These are phyloP conservation scores for Hoplias malabaricus DNA, from an alignment of 2,113 vertebrate species.

Conservation along the genomic window DNA sequence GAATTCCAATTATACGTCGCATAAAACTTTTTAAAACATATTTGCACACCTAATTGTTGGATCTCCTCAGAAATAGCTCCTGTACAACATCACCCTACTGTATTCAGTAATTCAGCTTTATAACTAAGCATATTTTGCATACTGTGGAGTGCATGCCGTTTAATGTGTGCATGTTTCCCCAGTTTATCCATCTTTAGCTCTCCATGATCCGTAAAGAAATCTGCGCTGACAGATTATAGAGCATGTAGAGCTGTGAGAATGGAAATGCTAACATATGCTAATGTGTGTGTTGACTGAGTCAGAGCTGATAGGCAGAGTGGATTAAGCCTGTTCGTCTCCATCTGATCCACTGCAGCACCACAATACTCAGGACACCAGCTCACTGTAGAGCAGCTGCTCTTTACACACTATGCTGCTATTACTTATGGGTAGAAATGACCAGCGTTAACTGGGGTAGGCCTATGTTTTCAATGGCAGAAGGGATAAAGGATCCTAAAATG, in stretches of 20 bases:
- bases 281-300: conserved; percentile 39
- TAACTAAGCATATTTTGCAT: too few relatives aligned
- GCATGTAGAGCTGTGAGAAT: conserved; percentile 26
- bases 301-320: conserved; percentile 31
- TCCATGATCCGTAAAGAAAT: conserved; percentile 14
- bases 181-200: not conserved
- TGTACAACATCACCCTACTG: too few relatives aligned
- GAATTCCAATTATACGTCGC: too few relatives aligned
- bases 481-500: too few relatives aligned
- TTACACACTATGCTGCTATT: not conserved
- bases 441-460: too few relatives aligned
- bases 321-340: conserved; percentile 38
- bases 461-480: too few relatives aligned
- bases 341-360: conserved; percentile 34
- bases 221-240: conserved; percentile 25
- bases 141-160: not conserved
- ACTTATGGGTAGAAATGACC: too few relatives aligned
- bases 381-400: not conserved
- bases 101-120: too few relatives aligned
- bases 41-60: too few relatives aligned
- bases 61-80: too few relatives aligned
- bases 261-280: conserved; percentile 45
- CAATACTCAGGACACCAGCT: not conserved
- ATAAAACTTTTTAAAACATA: too few relatives aligned
- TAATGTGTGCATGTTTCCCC: not conserved